Evolutionary conservation across 2,888 invertebrate species (phyloP).

Genomic region (Caenorhabditis imperialis): DNA sequence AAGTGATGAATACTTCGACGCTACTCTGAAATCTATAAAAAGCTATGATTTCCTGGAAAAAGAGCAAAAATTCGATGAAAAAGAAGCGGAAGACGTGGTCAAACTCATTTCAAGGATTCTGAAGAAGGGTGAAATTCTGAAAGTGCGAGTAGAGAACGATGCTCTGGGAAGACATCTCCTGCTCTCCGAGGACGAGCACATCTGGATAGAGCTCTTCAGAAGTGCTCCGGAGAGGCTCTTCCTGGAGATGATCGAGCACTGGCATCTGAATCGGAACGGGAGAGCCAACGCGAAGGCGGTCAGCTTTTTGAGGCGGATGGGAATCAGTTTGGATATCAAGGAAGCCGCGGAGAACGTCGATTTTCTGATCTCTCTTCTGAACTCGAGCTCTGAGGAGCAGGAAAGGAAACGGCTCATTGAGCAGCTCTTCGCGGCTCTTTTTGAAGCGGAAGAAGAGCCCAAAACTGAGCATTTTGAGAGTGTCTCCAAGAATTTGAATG

Average conservation of each 20-base stretch:
- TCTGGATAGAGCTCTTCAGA: slow-evolving; percentile 26
- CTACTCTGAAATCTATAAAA: not conserved
- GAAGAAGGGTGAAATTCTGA: not conserved
- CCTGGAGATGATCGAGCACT: slow-evolving; percentile 41
- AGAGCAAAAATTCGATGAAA: slow-evolving; percentile 13
- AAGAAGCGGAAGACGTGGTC: slow-evolving; percentile 11
- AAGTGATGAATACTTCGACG: slow-evolving; percentile 2
- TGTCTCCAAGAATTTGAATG: not conserved
- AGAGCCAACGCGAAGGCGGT: slow-evolving; percentile 22
- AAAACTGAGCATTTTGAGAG: slow-evolving; percentile 16
- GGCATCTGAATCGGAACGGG: slow-evolving; percentile 42
- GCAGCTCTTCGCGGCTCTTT: slow-evolving; percentile 17
- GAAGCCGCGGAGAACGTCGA: slow-evolving; percentile 31
- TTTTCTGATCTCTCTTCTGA: slow-evolving; percentile 23
- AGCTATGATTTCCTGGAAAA: slow-evolving; percentile 15
- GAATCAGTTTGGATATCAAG: slow-evolving; percentile 19
- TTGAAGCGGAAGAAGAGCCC: slow-evolving; percentile 33
- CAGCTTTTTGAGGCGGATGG: slow-evolving; percentile 19
- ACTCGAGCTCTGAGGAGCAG: not conserved
- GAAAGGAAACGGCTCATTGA: slow-evolving; percentile 1
- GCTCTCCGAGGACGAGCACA: slow-evolving; percentile 3
- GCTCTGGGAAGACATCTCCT: slow-evolving; percentile 30
- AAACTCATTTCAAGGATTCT: slow-evolving; percentile 11
- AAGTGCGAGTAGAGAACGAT: slow-evolving; percentile 22
- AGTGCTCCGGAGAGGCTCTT: not conserved